Percentiles rank a stretch among this genome's conserved stretches.
These are phyloP conservation scores for Ommatoiulus sabulosus DNA, from an alignment of 2,888 invertebrate species.

Conservation along the genomic window DNA sequence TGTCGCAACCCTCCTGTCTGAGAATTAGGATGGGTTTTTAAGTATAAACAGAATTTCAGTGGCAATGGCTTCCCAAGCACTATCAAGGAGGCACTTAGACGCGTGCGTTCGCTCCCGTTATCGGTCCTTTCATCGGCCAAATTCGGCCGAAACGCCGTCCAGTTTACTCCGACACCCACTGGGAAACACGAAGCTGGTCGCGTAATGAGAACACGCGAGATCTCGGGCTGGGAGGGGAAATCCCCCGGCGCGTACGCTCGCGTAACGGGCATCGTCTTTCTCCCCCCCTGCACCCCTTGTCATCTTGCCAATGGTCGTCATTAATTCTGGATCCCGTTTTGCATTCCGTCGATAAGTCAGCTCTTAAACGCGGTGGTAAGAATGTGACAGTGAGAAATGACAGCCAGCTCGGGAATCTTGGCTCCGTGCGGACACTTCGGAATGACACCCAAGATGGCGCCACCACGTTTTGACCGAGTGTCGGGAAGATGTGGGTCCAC, in stretches of 20 bases:
- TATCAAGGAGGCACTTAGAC: slow-evolving; percentile 4
- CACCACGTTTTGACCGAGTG: neutral
- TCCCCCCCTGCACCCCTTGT: neutral
- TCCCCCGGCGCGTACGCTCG: neutral
- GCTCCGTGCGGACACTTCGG: neutral
- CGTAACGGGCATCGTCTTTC: slow-evolving; percentile 39
- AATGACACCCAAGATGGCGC: slow-evolving; percentile 2
- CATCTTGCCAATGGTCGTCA: slow-evolving; percentile 36
- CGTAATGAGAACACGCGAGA: slow-evolving; percentile 44
- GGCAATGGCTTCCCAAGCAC: neutral
- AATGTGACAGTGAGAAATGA: slow-evolving; percentile 48
- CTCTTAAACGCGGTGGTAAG: slow-evolving; percentile 8
- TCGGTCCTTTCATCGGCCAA: neutral
- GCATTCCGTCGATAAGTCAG: slow-evolving; percentile 37
- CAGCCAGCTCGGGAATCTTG: neutral
- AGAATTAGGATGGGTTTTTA: neutral
- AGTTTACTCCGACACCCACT: neutral
- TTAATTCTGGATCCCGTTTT: slow-evolving; percentile 36
- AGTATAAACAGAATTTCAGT: neutral
- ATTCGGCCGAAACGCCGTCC: neutral
- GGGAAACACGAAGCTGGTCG: slow-evolving; percentile 6
- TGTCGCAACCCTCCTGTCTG: slow-evolving; percentile 16
- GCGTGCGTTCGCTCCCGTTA: neutral
- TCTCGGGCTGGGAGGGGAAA: neutral
- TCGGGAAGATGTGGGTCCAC: neutral